Percentiles rank a stretch among this genome's conserved stretches.
Evolutionary conservation across 1,140 invertebrate genomes (phyloP).

Genomic region (Halesus radiatus): DNA sequence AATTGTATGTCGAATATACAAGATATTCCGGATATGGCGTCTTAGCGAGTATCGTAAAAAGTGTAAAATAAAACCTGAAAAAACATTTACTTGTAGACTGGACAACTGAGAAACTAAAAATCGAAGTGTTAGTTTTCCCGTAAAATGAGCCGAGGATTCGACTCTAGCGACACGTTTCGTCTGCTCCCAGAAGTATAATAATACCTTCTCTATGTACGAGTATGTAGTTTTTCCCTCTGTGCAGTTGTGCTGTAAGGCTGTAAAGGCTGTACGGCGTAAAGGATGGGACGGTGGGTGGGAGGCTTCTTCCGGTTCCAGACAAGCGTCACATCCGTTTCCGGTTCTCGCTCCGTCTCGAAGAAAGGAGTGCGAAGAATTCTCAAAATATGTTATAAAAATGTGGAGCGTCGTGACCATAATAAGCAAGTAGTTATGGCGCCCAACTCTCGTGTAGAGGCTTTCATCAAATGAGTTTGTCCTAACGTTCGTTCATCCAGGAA

Average conservation of each 20-base stretch:
- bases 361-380: conserved; percentile 26
- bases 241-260: neutral
- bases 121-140: neutral
- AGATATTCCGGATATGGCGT: too few species aligned
- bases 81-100: too few species aligned
- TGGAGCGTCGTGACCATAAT: neutral
- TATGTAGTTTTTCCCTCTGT: too few species aligned
- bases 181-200: neutral
- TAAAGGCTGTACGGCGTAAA: neutral
- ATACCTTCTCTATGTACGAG: too few species aligned
- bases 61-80: too few species aligned
- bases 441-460: too few species aligned
- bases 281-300: conserved; percentile 12
- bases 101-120: too few species aligned
- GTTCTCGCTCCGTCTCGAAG: conserved; percentile 17
- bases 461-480: too few species aligned
- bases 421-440: neutral
- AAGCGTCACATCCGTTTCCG: conserved; percentile 53
- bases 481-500: too few species aligned
- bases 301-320: conserved; percentile 48
- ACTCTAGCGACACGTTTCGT: neutral
- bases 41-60: too few species aligned
- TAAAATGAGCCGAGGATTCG: neutral
- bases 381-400: neutral
- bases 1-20: too few species aligned